A percentile compares a stretch with the other conserved stretches of the same genome.
phyloP scores from a whole-genome alignment of 2,797 vertebrate genomes.

The Siniperca scherzeri region DNA sequence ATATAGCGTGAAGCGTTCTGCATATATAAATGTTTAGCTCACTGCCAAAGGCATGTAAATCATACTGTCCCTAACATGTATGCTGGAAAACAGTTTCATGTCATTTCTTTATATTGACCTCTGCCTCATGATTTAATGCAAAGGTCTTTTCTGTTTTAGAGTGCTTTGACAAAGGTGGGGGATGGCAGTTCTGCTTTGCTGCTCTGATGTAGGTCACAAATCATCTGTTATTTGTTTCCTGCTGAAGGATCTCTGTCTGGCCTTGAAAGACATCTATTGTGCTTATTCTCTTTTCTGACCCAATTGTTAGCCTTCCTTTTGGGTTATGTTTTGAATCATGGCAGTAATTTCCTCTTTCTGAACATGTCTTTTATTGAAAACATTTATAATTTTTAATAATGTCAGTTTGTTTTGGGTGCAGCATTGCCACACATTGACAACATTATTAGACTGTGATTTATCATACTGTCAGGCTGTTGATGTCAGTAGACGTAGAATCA shows the following conservation, averaged over 20 bases:
- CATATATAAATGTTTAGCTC: slow-evolving; percentile 15
- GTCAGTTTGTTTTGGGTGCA: neutral
- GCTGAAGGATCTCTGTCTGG: slow-evolving; percentile 34
- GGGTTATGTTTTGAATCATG: slow-evolving; percentile 6
- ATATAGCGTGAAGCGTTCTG: neutral
- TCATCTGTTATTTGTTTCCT: slow-evolving; percentile 48
- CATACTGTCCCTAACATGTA: neutral
- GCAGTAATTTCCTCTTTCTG: slow-evolving; percentile 13
- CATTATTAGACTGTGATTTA: slow-evolving; percentile 31
- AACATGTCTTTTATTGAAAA: neutral
- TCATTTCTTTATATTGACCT: slow-evolving; percentile 29
- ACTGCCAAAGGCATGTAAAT: slow-evolving; percentile 24
- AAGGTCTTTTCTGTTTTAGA: slow-evolving; percentile 22
- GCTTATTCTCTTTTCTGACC: slow-evolving; percentile 6
- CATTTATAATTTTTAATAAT: no score
- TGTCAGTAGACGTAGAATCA: neutral
- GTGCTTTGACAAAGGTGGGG: slow-evolving; percentile 21
- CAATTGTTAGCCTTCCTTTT: neutral
- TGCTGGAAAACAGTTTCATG: slow-evolving; percentile 9
- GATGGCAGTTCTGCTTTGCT: neutral
- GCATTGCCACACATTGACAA: slow-evolving; percentile 1
- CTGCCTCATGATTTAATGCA: slow-evolving; percentile 30
- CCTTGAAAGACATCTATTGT: slow-evolving; percentile 44
- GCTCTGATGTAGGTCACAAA: slow-evolving; percentile 45
- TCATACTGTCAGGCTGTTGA: neutral